Evolutionary conservation across 1,140 invertebrate species (phyloP), one percentile per base, ranked within the genome.

Genomic region (Drepana arcuata): DNA sequence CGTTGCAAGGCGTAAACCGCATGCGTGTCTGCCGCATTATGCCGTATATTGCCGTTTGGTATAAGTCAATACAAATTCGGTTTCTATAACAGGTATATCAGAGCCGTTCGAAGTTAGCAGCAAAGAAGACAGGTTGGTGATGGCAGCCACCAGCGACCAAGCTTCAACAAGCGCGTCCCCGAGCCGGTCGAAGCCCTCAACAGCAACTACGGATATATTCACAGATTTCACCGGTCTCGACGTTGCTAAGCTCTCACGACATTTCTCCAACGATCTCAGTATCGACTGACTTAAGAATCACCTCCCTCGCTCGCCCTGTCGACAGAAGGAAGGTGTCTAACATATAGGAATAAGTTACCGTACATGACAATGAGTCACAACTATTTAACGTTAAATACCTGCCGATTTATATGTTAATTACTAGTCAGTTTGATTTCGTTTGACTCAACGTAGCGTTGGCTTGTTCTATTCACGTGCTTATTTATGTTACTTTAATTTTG

Each of bases 251-350:
- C 62, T 83, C 1, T 77, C 79, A 10, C 60, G 80, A 0, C 78
- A 83, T 25, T 75, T 82, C 55, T 70, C 78, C n/a, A 79, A 83
- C 52, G 80, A 84, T 32, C 49, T 84, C 2, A 75, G 60, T 32
- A 82, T 84, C 34, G 80, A 84, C 74, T 84, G 83, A 84, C 80
- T 84, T 73, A 83, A 60, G 62, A 52, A 48, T n/a, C 81, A 80
- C 58, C 49, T 84, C 45, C 77, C 83, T 15, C 72, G 75, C 23
- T 83, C 70, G 7, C 70, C 73, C 46, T 55, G 64, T 42, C 54
- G 55, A 46, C 30, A 30, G 5, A 55, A 55, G 24, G 43, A 30
- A 28, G 50, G 46, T 9, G 9, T 5, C 9, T 21, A 21, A 9
- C 4, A 4, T 21, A 21, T 4, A 5, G 18, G 4, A 5, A 21